Evolutionary conservation across 2,797 vertebrate genomes (phyloP).

Genomic region (Anableps anableps): DNA sequence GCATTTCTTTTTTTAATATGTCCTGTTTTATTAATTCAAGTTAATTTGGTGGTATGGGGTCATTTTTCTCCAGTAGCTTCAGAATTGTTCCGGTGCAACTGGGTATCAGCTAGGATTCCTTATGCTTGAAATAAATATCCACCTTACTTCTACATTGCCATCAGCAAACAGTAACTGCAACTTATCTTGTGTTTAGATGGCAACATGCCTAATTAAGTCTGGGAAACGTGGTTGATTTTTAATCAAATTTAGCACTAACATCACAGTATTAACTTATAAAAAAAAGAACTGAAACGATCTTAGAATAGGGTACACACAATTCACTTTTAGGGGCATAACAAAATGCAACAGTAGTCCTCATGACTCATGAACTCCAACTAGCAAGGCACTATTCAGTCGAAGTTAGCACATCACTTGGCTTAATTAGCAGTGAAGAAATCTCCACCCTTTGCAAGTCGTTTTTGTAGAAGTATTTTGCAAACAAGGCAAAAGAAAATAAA

Average conservation of each 20-base stretch:
- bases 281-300: neutral
- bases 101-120: neutral
- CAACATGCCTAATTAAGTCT: neutral
- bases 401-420: neutral
- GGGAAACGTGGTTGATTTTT: neutral
- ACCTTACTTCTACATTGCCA: neutral
- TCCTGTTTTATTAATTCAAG: neutral
- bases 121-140: neutral
- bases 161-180: neutral
- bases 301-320: neutral
- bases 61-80: neutral
- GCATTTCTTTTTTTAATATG: neutral
- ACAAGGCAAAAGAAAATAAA: neutral
- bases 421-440: neutral
- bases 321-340: too few species aligned
- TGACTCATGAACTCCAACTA: neutral
- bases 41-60: neutral
- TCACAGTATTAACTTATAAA: constrained; percentile 18
- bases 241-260: constrained; percentile 38
- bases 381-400: neutral
- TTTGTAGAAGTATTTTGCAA: neutral
- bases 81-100: neutral
- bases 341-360: neutral
- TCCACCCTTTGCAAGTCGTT: neutral
- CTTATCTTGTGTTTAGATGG: neutral